Evolutionary conservation across 2,113 vertebrate species (phyloP).

Genomic region (Melospiza melodia): DNA sequence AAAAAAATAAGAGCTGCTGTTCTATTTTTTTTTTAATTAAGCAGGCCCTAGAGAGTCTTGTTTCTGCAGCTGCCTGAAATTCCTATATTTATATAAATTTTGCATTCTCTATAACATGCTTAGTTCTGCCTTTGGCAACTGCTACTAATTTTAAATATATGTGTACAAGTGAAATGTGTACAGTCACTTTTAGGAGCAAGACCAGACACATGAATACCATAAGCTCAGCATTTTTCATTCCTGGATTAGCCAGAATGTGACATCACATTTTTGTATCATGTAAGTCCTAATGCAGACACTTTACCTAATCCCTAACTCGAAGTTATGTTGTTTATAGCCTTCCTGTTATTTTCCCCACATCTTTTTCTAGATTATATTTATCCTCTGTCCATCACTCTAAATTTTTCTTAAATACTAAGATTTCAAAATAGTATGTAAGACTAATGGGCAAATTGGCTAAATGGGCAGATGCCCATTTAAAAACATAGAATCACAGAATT

Average conservation of each 20-base stretch:
- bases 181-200: not conserved
- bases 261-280: not conserved
- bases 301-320: not conserved
- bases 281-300: not conserved
- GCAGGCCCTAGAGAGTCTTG: not conserved
- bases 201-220: not conserved
- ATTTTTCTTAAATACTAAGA: not conserved
- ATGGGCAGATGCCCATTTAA: not conserved
- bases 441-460: too few relatives aligned
- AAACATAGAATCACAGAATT: not conserved
- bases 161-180: not conserved
- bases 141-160: not conserved
- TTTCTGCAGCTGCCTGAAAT: not conserved
- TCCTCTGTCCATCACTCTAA: not conserved
- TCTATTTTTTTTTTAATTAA: fast-evolving
- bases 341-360: not conserved
- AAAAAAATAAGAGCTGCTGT: not conserved
- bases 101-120: not conserved
- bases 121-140: not conserved
- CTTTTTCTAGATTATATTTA: not conserved
- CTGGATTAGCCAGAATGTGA: not conserved
- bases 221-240: not conserved
- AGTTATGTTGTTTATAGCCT: not conserved
- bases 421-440: too few relatives aligned
- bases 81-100: not conserved